phyloP scores from a whole-genome alignment of 1,140 invertebrate genomes.

The Scaptodrosophila lebanonensis region DNA sequence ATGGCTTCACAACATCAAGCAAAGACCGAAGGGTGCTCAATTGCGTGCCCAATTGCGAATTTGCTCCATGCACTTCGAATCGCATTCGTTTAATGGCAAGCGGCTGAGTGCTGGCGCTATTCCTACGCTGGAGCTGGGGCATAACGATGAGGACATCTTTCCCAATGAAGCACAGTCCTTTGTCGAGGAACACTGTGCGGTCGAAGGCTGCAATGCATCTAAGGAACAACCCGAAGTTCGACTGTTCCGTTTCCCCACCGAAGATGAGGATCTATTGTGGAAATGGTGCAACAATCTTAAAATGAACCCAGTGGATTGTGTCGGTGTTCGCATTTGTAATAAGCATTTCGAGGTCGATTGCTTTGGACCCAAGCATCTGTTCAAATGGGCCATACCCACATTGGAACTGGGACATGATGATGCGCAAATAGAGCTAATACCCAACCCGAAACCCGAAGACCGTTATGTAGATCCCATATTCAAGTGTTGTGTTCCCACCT shows the following conservation, averaged over 20 bases:
- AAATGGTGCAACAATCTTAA: slow-evolving; percentile 74
- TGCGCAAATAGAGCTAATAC: slow-evolving; percentile 47
- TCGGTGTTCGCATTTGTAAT: slow-evolving; percentile 64
- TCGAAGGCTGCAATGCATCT: slow-evolving; percentile 49
- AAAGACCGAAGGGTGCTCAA: slow-evolving; percentile 32
- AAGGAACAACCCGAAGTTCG: slow-evolving; percentile 63
- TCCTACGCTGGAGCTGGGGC: slow-evolving; percentile 64
- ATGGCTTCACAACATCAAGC: slow-evolving; percentile 68
- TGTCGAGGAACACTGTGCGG: slow-evolving; percentile 57
- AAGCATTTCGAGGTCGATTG: slow-evolving; percentile 65
- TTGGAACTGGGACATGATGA: slow-evolving; percentile 59
- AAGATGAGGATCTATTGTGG: slow-evolving; percentile 67
- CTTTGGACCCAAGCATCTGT: slow-evolving; percentile 60
- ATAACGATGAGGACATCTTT: slow-evolving; percentile 58
- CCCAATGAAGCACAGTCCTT: slow-evolving; percentile 67
- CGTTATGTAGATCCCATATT: slow-evolving; percentile 58
- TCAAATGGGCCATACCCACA: slow-evolving; percentile 66
- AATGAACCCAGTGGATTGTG: slow-evolving; percentile 65
- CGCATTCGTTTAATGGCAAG: slow-evolving; percentile 63
- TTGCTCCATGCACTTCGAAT: slow-evolving; percentile 63
- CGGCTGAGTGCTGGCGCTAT: slow-evolving; percentile 59
- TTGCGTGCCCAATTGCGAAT: slow-evolving; percentile 57
- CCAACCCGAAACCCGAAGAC: slow-evolving; percentile 59
- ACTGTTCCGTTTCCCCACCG: slow-evolving; percentile 64
- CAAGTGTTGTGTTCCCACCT: slow-evolving; percentile 66